A percentile compares a stretch with the other conserved stretches of the same genome.
These are phyloP conservation scores for Chascanopsetta lugubris DNA, from an alignment of 2,113 vertebrate species.

Conservation along the genomic window DNA sequence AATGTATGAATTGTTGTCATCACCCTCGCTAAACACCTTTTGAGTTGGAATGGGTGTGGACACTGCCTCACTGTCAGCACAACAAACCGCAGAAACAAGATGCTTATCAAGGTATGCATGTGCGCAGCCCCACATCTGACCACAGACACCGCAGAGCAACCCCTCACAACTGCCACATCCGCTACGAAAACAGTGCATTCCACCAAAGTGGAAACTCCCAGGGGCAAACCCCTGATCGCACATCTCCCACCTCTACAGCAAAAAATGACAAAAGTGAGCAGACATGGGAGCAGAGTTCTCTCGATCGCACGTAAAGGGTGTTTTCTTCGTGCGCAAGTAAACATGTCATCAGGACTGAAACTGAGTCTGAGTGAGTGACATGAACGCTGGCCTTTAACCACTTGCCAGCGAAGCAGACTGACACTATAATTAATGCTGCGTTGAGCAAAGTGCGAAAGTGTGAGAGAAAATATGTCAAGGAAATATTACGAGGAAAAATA, in stretches of 20 bases:
- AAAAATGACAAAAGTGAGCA: conserved; percentile 14
- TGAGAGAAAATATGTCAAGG: background rate
- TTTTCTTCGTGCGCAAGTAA: conserved; percentile 42
- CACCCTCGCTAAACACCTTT: no score
- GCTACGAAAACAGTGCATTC: conserved; percentile 29
- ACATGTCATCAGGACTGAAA: conserved; percentile 25
- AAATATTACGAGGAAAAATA: background rate
- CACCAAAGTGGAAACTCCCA: conserved; percentile 72
- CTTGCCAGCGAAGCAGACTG: conserved; percentile 8
- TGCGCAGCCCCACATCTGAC: conserved; percentile 32
- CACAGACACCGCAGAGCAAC: conserved; percentile 62
- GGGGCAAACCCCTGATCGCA: conserved; percentile 62
- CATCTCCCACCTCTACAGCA: conserved; percentile 32
- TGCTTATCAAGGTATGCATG: conserved; percentile 42
- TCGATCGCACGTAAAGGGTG: conserved; percentile 5
- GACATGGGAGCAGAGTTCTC: background rate
- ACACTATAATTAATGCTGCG: conserved; percentile 19
- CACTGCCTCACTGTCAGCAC: conserved; percentile 32
- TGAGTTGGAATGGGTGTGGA: conserved; percentile 22
- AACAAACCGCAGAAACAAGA: conserved; percentile 36
- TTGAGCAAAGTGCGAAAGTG: conserved; percentile 9
- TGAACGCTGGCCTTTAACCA: conserved; percentile 41
- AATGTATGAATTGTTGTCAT: no score
- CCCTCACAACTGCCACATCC: conserved; percentile 67
- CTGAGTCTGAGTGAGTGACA: conserved; percentile 36